These are phyloP conservation scores for Xestia xanthographa DNA, from an alignment of 2,888 invertebrate species.

Conservation along the genomic window DNA sequence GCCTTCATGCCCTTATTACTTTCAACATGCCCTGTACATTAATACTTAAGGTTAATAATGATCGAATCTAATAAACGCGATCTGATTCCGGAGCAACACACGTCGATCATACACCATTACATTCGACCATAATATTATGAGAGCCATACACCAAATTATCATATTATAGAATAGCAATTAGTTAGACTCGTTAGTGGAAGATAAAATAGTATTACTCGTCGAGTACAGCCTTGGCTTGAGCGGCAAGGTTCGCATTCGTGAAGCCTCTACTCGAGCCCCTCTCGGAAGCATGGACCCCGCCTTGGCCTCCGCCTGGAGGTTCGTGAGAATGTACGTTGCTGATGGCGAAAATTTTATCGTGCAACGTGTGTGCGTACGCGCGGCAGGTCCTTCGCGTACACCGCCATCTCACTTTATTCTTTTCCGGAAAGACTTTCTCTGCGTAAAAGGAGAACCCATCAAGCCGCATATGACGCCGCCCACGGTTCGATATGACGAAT, in stretches of 20 bases:
- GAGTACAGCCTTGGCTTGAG: conserved; percentile 80
- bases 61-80: conserved; percentile 28
- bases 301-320: conserved; percentile 74
- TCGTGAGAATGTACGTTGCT: conserved; percentile 88
- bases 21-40: conserved; percentile 46
- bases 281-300: conserved; percentile 54
- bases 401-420: conserved; percentile 89
- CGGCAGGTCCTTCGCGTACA: conserved; percentile 89
- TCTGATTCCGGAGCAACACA: conserved; percentile 1
- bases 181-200: conserved; percentile 44
- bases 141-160: conserved; percentile 41
- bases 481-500: conserved; percentile 90
- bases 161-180: conserved; percentile 34
- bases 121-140: conserved; percentile 33
- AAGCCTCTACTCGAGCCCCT: conserved; percentile 64
- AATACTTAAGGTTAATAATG: conserved; percentile 33
- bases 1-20: conserved; percentile 54
- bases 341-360: conserved; percentile 88
- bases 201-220: conserved; percentile 75
- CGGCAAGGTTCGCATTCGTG: conserved; percentile 71
- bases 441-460: conserved; percentile 89
- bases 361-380: conserved; percentile 88
- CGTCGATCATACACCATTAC: too few relatives aligned
- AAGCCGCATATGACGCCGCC: conserved; percentile 88
- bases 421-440: conserved; percentile 89